Evolutionary conservation across 2,888 invertebrate genomes (phyloP).

Genomic region (Callimorpha dominula): DNA sequence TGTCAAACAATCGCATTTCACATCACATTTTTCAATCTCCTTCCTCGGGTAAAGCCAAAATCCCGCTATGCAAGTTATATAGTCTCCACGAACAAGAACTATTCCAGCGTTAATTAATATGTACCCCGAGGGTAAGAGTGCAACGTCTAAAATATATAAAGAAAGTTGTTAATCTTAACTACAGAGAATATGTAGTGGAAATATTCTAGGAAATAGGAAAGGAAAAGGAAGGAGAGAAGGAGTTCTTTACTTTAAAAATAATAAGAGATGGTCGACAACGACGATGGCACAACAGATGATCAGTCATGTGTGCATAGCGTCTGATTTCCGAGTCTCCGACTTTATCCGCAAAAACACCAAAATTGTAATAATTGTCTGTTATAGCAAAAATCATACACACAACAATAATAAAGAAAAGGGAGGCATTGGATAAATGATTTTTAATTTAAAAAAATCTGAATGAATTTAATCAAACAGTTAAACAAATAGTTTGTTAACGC

Average conservation of each 20-base stretch:
- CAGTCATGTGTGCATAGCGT: background rate
- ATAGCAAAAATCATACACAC: background rate
- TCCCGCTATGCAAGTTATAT: slow-evolving; percentile 61
- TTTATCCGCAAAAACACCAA: background rate
- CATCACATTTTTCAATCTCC: slow-evolving; percentile 59
- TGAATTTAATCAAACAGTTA: background rate
- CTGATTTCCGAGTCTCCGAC: too few relatives aligned
- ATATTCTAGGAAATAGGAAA: too few relatives aligned
- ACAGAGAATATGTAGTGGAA: too few relatives aligned
- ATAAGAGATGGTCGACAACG: too few relatives aligned
- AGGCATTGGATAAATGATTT: too few relatives aligned
- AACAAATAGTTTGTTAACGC: background rate
- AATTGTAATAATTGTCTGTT: background rate
- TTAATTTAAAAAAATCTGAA: background rate
- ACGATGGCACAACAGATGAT: background rate
- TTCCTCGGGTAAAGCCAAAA: slow-evolving; percentile 68
- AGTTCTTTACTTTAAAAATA: background rate
- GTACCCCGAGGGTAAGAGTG: slow-evolving; percentile 70
- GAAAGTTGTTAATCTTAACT: background rate
- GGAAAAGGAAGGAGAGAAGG: background rate
- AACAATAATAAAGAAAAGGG: background rate
- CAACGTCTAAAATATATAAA: slow-evolving; percentile 48
- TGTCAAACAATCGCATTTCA: slow-evolving; percentile 67
- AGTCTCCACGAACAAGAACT: slow-evolving; percentile 40
- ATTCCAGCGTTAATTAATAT: slow-evolving; percentile 70